Percentiles rank a stretch among this genome's conserved stretches.
Evolutionary conservation across 2,797 vertebrate species (phyloP).

Genomic region (Phyllotis vaccarum): DNA sequence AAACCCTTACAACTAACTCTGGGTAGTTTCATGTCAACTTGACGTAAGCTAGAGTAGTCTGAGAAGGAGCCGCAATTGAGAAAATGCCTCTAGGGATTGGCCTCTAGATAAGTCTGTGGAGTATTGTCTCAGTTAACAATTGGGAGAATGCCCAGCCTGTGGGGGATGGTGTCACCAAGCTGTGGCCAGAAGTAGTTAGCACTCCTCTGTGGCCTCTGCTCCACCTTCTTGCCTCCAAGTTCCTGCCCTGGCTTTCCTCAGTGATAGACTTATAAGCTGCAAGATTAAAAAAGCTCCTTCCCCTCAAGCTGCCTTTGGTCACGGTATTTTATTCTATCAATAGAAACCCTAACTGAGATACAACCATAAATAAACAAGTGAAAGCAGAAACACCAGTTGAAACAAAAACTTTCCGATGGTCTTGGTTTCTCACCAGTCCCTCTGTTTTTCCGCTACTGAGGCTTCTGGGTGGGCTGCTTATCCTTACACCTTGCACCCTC

Average conservation of each 20-base stretch:
- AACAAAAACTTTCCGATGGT: background rate
- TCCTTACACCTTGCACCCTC: background rate
- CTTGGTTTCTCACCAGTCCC: background rate
- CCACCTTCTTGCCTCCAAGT: background rate
- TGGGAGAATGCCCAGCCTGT: background rate
- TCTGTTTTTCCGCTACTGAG: background rate
- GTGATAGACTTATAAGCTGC: background rate
- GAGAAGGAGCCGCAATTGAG: background rate
- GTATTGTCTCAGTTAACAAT: background rate
- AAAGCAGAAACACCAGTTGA: background rate
- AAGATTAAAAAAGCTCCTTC: background rate
- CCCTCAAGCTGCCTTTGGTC: background rate
- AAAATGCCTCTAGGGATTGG: background rate
- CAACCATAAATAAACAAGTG: background rate
- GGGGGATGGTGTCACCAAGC: background rate
- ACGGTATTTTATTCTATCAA: background rate
- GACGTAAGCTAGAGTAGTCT: background rate
- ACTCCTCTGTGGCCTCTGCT: background rate
- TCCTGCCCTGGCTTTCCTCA: background rate
- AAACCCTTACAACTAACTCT: background rate
- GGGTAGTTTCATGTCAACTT: background rate
- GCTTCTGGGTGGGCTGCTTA: background rate
- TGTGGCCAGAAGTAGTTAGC: background rate
- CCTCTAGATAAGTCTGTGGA: background rate
- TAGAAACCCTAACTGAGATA: background rate